These are phyloP conservation scores for Glossosoma conforme DNA, from an alignment of 1,140 invertebrate genomes.

Conservation along the genomic window DNA sequence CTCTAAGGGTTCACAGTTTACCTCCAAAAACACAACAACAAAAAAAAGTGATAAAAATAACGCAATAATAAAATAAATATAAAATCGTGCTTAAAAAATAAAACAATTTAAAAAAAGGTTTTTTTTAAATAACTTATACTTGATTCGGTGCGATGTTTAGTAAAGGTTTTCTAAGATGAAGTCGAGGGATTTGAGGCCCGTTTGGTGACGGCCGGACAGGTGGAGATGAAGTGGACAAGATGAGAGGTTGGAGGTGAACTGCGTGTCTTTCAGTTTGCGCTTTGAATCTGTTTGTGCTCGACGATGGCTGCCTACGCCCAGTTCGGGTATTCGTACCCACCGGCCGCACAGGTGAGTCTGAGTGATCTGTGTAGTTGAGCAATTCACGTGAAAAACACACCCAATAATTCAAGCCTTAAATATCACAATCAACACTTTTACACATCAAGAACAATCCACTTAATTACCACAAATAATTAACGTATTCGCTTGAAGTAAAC, in stretches of 20 bases:
- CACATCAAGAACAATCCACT: too few species aligned
- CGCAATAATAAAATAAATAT: too few species aligned
- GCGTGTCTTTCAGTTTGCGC: constrained; percentile 6
- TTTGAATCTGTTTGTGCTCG: constrained; percentile 13
- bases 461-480: too few species aligned
- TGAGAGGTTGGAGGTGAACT: constrained; percentile 13
- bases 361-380: not conserved
- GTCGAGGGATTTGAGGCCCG: not conserved
- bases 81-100: too few species aligned
- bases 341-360: constrained; percentile 63
- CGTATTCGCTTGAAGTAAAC: too few species aligned
- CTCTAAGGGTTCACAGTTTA: constrained; percentile 11
- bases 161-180: constrained; percentile 2
- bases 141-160: not conserved
- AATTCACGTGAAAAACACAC: too few species aligned
- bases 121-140: too few species aligned
- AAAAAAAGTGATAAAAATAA: not conserved
- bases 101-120: too few species aligned
- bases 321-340: constrained; percentile 69
- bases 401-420: too few species aligned
- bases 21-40: not conserved
- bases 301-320: constrained; percentile 69
- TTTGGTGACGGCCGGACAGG: constrained; percentile 9
- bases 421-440: too few species aligned
- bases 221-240: constrained; percentile 2